Percentiles rank a stretch among this genome's conserved stretches.
These are phyloP conservation scores for Molanna angustata DNA, from an alignment of 2,888 invertebrate species.

Conservation along the genomic window DNA sequence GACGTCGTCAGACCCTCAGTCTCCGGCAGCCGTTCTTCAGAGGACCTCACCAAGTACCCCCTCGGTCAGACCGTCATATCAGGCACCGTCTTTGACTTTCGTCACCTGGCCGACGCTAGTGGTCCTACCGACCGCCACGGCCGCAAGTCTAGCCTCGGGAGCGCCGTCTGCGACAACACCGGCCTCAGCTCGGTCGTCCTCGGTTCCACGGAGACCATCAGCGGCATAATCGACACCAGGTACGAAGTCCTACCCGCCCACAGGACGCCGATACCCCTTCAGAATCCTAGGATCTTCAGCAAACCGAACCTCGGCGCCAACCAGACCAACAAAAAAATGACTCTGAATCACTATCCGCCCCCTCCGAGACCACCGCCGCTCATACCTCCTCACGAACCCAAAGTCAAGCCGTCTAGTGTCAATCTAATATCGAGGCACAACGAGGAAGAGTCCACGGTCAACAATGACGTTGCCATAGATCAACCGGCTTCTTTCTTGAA, in stretches of 20 bases:
- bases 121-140: slow-evolving; percentile 13
- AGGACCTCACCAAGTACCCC: slow-evolving; percentile 29
- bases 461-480: not conserved
- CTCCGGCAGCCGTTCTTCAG: slow-evolving; percentile 30
- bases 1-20: slow-evolving; percentile 25
- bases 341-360: slow-evolving; percentile 13
- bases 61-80: slow-evolving; percentile 29
- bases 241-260: slow-evolving; percentile 42
- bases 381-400: slow-evolving; percentile 16
- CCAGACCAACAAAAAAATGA: slow-evolving; percentile 3
- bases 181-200: slow-evolving; percentile 57
- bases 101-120: slow-evolving; percentile 23
- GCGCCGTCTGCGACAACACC: slow-evolving; percentile 17
- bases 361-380: slow-evolving; percentile 21
- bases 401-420: slow-evolving; percentile 2
- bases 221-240: slow-evolving; percentile 67
- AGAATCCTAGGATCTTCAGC: slow-evolving; percentile 30
- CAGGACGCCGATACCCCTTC: slow-evolving; percentile 19
- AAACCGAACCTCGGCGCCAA: slow-evolving; percentile 22
- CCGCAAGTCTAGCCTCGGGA: slow-evolving; percentile 25
- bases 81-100: slow-evolving; percentile 31
- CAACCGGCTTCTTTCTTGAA: not conserved
- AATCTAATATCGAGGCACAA: not conserved
- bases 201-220: slow-evolving; percentile 71
- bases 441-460: not conserved